phyloP scores from a whole-genome alignment of 2,888 invertebrate genomes.

The Sympetrum striolatum region DNA sequence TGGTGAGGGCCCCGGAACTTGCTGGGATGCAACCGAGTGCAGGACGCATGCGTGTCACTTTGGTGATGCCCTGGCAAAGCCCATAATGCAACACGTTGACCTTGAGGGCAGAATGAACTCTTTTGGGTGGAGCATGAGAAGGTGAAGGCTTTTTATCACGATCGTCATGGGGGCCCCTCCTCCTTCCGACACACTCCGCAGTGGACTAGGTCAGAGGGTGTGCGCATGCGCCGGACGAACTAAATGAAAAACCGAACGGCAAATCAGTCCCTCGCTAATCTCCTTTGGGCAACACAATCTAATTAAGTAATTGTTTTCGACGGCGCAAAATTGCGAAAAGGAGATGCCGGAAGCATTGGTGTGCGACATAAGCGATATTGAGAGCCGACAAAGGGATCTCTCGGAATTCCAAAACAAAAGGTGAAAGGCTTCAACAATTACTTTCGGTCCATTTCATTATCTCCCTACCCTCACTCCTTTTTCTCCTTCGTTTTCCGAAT shows the following conservation, averaged over 20 bases:
- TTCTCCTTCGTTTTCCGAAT: no score
- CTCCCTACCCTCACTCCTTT: no score
- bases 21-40: neutral
- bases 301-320: no score
- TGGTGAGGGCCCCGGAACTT: neutral
- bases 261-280: neutral
- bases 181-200: neutral
- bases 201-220: conserved; percentile 5
- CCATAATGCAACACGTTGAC: conserved; percentile 16
- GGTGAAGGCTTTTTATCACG: no score
- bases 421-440: no score
- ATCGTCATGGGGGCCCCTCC: neutral
- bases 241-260: neutral
- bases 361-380: neutral
- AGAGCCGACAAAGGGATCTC: neutral
- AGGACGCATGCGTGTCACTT: neutral
- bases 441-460: no score
- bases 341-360: neutral
- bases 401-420: no score
- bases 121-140: neutral
- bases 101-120: neutral
- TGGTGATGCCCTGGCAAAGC: neutral
- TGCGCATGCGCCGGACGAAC: neutral
- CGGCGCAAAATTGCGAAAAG: no score
- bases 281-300: neutral